Evolutionary conservation across 2,113 vertebrate genomes (phyloP).

Genomic region (zebrafish (Danio rerio)): GRCz12tu NC_133188.1:27861501-27862000

Average conservation of each 20-base stretch:
- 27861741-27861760: constrained; percentile 67
- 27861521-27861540: constrained; percentile 45
- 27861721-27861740: constrained; percentile 67
- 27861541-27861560: neutral
- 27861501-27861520: constrained; percentile 29
- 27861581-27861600: constrained; percentile 55
- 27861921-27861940: constrained; percentile 46
- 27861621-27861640: constrained; percentile 50
- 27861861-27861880: constrained; percentile 53
- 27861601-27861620: constrained; percentile 50
- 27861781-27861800: constrained; percentile 75
- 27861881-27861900: constrained; percentile 43
- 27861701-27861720: constrained; percentile 59
- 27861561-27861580: constrained; percentile 39
- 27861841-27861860: constrained; percentile 39
- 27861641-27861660: constrained; percentile 55
- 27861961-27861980: constrained; percentile 32
- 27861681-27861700: constrained; percentile 39
- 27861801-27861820: constrained; percentile 68
- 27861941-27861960: constrained; percentile 55
- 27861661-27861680: constrained; percentile 52
- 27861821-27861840: constrained; percentile 59
- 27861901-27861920: constrained; percentile 50
- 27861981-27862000: constrained; percentile 38
- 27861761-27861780: constrained; percentile 73